Conservation (phyloP, 92 coral and sea anemone genomes). For the Umimayanthus kanabou region DNA sequence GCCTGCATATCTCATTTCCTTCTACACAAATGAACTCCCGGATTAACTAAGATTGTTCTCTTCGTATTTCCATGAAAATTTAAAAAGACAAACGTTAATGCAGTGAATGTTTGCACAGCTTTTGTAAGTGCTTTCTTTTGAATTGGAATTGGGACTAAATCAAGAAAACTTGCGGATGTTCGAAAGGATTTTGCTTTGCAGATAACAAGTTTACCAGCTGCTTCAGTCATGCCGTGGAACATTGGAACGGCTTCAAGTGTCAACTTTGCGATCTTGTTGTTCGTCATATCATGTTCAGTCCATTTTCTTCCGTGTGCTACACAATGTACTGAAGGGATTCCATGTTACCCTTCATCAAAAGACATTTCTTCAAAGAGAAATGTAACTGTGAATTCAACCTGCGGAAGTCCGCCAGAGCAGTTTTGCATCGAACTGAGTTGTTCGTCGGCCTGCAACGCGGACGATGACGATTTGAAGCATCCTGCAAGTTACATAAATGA, state of each 20-base stretch:
- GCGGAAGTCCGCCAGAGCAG: constrained; percentile 63
- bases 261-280: constrained; percentile 46
- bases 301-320: constrained; percentile 48
- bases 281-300: constrained; percentile 48
- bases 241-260: constrained; percentile 41
- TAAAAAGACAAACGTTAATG: constrained; percentile 53
- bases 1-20: not conserved
- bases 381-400: constrained; percentile 90
- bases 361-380: constrained; percentile 58
- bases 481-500: constrained; percentile 72
- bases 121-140: not conserved
- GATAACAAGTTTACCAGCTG: constrained; percentile 30
- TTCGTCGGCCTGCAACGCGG: constrained; percentile 66
- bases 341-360: constrained; percentile 64
- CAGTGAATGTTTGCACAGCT: not conserved
- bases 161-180: constrained; percentile 32
- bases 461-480: constrained; percentile 38
- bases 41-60: constrained; percentile 55
- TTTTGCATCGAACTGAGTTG: constrained; percentile 63
- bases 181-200: constrained; percentile 19
- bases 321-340: constrained; percentile 55
- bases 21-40: constrained; percentile 28
- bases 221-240: constrained; percentile 24
- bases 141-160: not conserved
- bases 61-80: constrained; percentile 38